A percentile compares a stretch with the other conserved stretches of the same genome.
These are phyloP conservation scores for Limnephilus rhombicus DNA, from an alignment of 2,888 invertebrate species.

Conservation along the genomic window DNA sequence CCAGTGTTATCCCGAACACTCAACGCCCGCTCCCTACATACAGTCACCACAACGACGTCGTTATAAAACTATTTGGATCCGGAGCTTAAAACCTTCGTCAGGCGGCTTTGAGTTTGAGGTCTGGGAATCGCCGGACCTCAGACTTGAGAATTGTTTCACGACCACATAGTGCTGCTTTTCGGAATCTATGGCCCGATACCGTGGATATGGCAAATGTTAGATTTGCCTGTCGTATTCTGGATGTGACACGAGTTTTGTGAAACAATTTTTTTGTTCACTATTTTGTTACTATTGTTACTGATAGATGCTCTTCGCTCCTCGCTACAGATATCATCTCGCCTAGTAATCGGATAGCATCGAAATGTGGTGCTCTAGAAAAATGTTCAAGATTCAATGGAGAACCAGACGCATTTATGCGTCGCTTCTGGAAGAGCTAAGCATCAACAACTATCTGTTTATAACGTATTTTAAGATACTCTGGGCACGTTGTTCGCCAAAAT, in stretches of 20 bases:
- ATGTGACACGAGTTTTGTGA: background rate
- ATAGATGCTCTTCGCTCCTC: too few species aligned
- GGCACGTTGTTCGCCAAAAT: too few species aligned
- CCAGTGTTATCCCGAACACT: background rate
- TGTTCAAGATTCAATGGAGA: too few species aligned
- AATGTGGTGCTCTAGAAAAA: too few species aligned
- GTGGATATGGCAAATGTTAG: background rate
- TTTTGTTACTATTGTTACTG: too few species aligned
- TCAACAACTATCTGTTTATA: too few species aligned
- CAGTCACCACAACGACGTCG: constrained; percentile 38
- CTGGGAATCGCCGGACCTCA: constrained; percentile 26
- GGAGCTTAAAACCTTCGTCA: constrained; percentile 41
- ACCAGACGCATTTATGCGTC: too few species aligned
- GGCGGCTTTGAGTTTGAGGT: constrained; percentile 15
- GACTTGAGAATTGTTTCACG: constrained; percentile 45
- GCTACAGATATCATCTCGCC: too few species aligned
- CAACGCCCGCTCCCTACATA: background rate
- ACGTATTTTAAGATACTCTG: too few species aligned
- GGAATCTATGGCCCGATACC: constrained; percentile 16
- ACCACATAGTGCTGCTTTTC: constrained; percentile 29
- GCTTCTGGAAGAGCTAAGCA: too few species aligned
- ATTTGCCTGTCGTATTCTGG: background rate
- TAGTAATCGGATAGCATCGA: too few species aligned
- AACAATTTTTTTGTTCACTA: background rate
- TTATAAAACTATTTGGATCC: constrained; percentile 46